phyloP scores from a whole-genome alignment of 1,140 invertebrate genomes.

The Apocrypta bakeri region DNA sequence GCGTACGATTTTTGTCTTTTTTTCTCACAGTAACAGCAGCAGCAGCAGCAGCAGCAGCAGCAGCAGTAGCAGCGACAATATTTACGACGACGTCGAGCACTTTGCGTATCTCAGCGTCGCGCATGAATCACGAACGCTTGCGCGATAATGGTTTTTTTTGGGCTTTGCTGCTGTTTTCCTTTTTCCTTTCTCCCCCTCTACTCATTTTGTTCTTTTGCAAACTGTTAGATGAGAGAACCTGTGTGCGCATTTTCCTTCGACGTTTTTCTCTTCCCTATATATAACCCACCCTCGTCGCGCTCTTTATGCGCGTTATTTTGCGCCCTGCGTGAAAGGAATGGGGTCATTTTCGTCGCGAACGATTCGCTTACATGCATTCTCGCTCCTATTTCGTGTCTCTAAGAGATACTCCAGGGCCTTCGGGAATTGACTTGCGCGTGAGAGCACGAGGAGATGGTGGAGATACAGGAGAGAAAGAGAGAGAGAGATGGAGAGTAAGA shows the following conservation, averaged over 20 bases:
- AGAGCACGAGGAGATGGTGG: not conserved
- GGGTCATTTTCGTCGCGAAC: too few relatives aligned
- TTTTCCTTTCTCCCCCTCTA: not conserved
- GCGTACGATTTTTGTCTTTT: not conserved
- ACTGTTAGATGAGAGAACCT: not conserved
- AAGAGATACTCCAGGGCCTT: too few relatives aligned
- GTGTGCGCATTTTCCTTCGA: not conserved
- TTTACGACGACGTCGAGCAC: constrained; percentile 35
- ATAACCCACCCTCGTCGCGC: too few relatives aligned
- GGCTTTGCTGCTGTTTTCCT: not conserved
- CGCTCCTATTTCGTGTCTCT: not conserved
- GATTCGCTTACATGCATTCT: not conserved
- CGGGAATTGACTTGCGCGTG: not conserved
- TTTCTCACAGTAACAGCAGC: not conserved
- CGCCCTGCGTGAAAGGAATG: not conserved
- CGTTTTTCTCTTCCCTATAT: not conserved
- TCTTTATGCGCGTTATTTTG: constrained; percentile 18
- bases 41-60: not conserved
- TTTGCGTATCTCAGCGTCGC: constrained; percentile 32
- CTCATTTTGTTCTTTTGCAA: not conserved
- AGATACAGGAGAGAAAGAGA: too few relatives aligned
- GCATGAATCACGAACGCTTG: constrained; percentile 34
- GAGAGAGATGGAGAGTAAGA: too few relatives aligned
- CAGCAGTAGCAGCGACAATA: not conserved
- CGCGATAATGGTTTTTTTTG: constrained; percentile 32